Evolutionary conservation across 1,140 invertebrate genomes (phyloP).

Genomic region (Cotesia vestalis): DNA sequence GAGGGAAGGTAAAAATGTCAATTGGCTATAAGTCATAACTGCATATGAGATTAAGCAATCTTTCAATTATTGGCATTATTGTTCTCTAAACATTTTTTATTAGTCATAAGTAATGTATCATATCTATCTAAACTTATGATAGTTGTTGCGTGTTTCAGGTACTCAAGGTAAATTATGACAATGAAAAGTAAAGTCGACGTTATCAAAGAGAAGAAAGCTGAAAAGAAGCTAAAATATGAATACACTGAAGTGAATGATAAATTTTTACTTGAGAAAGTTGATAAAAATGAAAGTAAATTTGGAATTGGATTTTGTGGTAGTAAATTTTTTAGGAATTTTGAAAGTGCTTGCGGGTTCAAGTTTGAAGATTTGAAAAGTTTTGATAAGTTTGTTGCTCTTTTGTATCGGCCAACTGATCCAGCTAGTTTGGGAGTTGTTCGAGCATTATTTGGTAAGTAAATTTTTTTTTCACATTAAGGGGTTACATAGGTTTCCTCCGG

Average conservation of each 20-base stretch:
- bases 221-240: slow-evolving; percentile 20
- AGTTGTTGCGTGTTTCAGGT: no score
- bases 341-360: slow-evolving; percentile 45
- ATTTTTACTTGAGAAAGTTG: slow-evolving; percentile 1
- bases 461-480: not conserved
- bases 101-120: no score
- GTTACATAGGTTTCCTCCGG: not conserved
- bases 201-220: slow-evolving; percentile 3
- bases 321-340: slow-evolving; percentile 36
- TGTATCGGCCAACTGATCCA: slow-evolving; percentile 77
- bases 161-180: no score
- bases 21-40: no score
- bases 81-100: no score
- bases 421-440: slow-evolving; percentile 79
- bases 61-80: no score
- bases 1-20: no score
- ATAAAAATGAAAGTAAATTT: not conserved
- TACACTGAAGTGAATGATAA: slow-evolving; percentile 16
- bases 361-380: slow-evolving; percentile 48
- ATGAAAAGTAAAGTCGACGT: no score
- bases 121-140: no score
- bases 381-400: slow-evolving; percentile 64
- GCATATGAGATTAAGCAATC: no score
- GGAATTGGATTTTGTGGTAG: not conserved
- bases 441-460: slow-evolving; percentile 77